A percentile compares a stretch with the other conserved stretches of the same genome.
Conservation (phyloP, 2,888 invertebrate species). For the Apoderus coryli region DNA sequence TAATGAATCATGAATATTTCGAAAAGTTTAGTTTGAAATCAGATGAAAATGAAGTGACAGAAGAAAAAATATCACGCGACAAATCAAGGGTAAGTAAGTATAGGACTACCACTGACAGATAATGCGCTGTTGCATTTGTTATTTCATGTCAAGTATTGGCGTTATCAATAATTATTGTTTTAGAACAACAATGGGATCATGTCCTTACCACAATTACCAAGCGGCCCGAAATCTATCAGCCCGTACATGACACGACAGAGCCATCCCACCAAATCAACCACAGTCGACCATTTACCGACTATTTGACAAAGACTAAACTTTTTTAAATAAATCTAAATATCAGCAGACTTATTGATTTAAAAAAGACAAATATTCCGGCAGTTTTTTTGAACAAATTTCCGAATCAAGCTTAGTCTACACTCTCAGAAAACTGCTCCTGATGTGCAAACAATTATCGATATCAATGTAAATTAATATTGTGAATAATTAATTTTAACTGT, state of each 20-base stretch:
- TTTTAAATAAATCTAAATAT: conserved; percentile 21
- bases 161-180: no score
- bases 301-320: conserved; percentile 45
- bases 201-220: conserved; percentile 50
- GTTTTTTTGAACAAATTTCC: no score
- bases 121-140: background rate
- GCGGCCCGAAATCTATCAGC: conserved; percentile 34
- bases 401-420: no score
- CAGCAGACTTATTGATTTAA: no score
- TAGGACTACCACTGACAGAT: no score
- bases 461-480: no score
- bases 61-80: conserved; percentile 43
- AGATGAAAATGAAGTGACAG: conserved; percentile 47
- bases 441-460: no score
- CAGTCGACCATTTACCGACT: conserved; percentile 55
- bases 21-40: conserved; percentile 74
- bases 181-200: conserved; percentile 40
- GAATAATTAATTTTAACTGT: no score
- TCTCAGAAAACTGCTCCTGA: no score
- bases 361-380: no score
- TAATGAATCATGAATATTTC: conserved; percentile 83
- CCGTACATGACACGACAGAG: conserved; percentile 33
- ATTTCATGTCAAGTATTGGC: no score
- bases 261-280: no score
- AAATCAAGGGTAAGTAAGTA: conserved; percentile 42